Evolutionary conservation across 2,797 vertebrate genomes (phyloP), one percentile per base, ranked within the genome.

Genomic region (Gymnodraco acuticeps): DNA sequence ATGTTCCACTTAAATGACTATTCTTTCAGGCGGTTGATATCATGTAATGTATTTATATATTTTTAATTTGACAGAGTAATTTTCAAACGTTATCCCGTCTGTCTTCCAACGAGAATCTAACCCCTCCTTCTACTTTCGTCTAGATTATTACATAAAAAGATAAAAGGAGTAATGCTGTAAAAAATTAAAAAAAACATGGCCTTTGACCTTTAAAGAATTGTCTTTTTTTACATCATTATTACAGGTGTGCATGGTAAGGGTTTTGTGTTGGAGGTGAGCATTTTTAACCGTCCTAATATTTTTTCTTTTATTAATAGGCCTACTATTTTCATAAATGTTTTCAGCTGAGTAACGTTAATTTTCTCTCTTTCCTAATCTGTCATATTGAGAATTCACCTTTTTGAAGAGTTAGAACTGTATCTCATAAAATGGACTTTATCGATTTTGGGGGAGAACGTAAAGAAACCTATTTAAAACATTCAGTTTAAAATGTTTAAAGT

Each of bases 121-220:
- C 70, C 86, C 82, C 64, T 73, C 70, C 75, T 77, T 75, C 82
- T 84, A 60, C 83, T 91, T 91, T 89, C 69, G 31, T 87, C 87
- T 89, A 86, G 80, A 91, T 90, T 85, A 87, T 87, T 87, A 87
- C 85, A 82, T 77, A 89, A 84, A 89, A 63, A 59, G 43, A 75
- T 82, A 86, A 87, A 86, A 83, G 52, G 69, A 82, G 78, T 69
- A 82, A 90, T 84, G 78, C 89, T 91, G 80, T 85, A 87, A 90
- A 84, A 83, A 86, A 42, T 1, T 41, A 45, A 84, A 79, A 62
- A 75, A 74, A 74, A 78, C 62, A 85, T 87, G 85, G 77, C 79
- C 80, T 90, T 92, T 87, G 80, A 87, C 60, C 38, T 58, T 33
- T 19, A 62, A 69, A 62, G 51, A 47, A 47, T 61, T 61, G 72